phyloP scores from a whole-genome alignment of 2,797 vertebrate genomes.

The Acrocephalus scirpaceus region DNA sequence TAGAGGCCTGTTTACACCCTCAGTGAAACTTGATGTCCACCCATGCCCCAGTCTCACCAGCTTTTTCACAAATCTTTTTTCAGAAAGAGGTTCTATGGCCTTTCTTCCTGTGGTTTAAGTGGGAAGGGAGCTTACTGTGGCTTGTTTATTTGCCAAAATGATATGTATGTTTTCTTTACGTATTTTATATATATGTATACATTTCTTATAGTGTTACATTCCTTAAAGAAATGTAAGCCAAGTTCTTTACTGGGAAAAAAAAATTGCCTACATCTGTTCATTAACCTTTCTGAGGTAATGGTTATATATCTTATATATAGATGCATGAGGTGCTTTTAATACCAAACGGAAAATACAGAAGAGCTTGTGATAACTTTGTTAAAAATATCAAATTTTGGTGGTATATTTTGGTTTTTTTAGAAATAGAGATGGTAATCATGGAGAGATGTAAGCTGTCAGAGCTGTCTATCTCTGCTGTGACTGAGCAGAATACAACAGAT shows the following conservation, averaged over 20 bases:
- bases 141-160: background rate
- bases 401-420: conserved; percentile 63
- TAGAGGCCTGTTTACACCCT: background rate
- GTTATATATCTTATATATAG: background rate
- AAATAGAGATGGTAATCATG: conserved; percentile 99
- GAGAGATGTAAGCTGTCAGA: conserved; percentile 89
- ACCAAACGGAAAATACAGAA: background rate
- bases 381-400: background rate
- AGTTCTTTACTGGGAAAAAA: background rate
- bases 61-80: background rate
- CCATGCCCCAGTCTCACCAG: background rate
- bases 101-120: background rate
- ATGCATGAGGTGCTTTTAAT: background rate
- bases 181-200: background rate
- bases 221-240: background rate
- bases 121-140: background rate
- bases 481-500: conserved; percentile 94
- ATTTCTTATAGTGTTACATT: background rate
- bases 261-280: background rate
- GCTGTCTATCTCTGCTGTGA: conserved; percentile 70
- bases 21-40: background rate
- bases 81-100: background rate
- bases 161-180: background rate
- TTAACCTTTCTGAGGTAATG: background rate
- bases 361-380: background rate